Evolutionary conservation across 2,888 invertebrate genomes (phyloP).

Genomic region (Pterostichus madidus): DNA sequence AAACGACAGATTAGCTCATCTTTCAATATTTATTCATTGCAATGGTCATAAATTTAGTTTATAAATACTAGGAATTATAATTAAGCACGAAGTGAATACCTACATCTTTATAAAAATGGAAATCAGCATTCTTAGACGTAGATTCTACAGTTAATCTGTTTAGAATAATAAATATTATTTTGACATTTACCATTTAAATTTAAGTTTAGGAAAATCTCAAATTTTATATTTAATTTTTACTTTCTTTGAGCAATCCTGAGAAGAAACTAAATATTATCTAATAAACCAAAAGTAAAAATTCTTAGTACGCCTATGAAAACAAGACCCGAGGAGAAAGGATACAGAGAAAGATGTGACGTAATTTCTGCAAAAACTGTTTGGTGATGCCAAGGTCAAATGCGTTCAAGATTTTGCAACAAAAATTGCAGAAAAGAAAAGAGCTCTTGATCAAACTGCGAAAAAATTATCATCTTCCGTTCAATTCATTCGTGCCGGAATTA

Average conservation of each 20-base stretch:
- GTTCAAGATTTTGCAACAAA: slow-evolving; percentile 43
- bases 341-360: slow-evolving; percentile 50
- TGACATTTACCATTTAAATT: too few relatives aligned
- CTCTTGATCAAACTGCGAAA: slow-evolving; percentile 37
- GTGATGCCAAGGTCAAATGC: slow-evolving; percentile 54
- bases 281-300: neutral
- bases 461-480: slow-evolving; percentile 45
- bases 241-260: too few relatives aligned
- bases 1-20: slow-evolving; percentile 1
- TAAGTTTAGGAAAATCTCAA: too few relatives aligned
- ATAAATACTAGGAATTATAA: slow-evolving; percentile 31
- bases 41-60: slow-evolving; percentile 13
- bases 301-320: slow-evolving; percentile 31
- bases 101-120: slow-evolving; percentile 30
- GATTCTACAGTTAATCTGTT: neutral
- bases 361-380: slow-evolving; percentile 39
- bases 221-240: too few relatives aligned
- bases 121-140: neutral
- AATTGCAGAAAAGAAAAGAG: slow-evolving; percentile 38
- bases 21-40: neutral
- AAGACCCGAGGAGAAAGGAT: slow-evolving; percentile 39
- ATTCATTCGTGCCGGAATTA: neutral
- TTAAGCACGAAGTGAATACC: slow-evolving; percentile 8
- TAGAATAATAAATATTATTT: too few relatives aligned
- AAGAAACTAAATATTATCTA: neutral